phyloP scores from a whole-genome alignment of 2,888 invertebrate species.

The Erannis defoliaria region DNA sequence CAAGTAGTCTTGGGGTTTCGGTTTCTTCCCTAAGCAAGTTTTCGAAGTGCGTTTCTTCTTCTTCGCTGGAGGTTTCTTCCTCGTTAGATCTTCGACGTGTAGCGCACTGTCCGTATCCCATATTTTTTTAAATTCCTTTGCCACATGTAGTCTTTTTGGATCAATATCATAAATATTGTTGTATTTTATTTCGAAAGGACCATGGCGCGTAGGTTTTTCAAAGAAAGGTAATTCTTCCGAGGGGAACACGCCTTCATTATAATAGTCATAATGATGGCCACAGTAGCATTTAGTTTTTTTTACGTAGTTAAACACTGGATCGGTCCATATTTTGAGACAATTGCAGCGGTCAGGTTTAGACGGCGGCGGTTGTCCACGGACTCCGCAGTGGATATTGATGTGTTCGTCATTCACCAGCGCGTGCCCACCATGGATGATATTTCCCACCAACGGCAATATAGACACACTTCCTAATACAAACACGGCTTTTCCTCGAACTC shows the following conservation, averaged over 20 bases:
- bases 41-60: conserved; percentile 57
- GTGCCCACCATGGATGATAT: conserved; percentile 75
- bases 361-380: conserved; percentile 58
- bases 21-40: conserved; percentile 65
- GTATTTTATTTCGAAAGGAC: conserved; percentile 66
- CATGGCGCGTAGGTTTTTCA: conserved; percentile 62
- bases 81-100: conserved; percentile 53
- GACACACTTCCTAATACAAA: conserved; percentile 66
- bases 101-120: conserved; percentile 76
- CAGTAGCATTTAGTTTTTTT: conserved; percentile 71
- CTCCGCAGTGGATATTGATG: conserved; percentile 71
- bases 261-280: conserved; percentile 71
- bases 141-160: conserved; percentile 60
- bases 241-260: conserved; percentile 67
- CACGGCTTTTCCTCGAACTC: conserved; percentile 60
- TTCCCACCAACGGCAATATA: conserved; percentile 64
- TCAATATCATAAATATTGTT: conserved; percentile 73
- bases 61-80: conserved; percentile 59
- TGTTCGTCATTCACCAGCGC: conserved; percentile 51
- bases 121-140: conserved; percentile 70
- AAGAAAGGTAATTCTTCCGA: conserved; percentile 71
- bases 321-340: conserved; percentile 70
- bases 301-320: conserved; percentile 62
- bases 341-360: conserved; percentile 64
- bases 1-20: conserved; percentile 70